These are phyloP conservation scores for Toxonevra muliebris DNA, from an alignment of 2,888 invertebrate genomes.

Conservation along the genomic window DNA sequence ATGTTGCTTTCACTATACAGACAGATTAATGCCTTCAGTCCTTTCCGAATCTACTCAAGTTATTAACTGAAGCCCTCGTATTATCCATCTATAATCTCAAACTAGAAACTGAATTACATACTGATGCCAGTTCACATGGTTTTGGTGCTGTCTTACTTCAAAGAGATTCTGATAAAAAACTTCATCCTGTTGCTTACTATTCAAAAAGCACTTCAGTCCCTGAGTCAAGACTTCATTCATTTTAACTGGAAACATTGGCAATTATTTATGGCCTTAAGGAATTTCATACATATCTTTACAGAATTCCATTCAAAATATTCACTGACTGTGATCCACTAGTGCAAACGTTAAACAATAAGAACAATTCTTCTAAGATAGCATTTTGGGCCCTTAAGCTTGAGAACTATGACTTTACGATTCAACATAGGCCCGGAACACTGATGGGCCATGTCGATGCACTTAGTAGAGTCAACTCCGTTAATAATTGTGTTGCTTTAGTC, in stretches of 20 bases:
- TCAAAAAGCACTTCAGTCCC: conserved; percentile 10
- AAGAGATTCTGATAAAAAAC: too few species aligned
- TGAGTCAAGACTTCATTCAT: conserved; percentile 20
- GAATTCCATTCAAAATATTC: conserved; percentile 15
- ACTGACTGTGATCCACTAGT: neutral
- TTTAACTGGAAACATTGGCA: conserved; percentile 20
- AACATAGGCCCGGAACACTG: neutral
- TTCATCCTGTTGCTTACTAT: conserved; percentile 19
- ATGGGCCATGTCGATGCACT: conserved; percentile 16
- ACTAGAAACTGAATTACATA: conserved; percentile 22
- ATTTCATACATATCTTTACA: too few species aligned
- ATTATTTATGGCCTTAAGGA: conserved; percentile 13
- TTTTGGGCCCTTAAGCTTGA: neutral
- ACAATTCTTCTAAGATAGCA: neutral
- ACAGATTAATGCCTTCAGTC: neutral
- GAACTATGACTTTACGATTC: neutral
- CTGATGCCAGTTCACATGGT: conserved; percentile 17
- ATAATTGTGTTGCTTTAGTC: neutral
- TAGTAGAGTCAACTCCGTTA: conserved; percentile 3
- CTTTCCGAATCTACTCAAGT: conserved; percentile 3
- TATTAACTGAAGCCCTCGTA: neutral
- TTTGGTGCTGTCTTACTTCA: conserved; percentile 13
- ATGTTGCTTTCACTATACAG: conserved; percentile 5
- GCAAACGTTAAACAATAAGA: too few species aligned
- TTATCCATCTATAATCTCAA: conserved; percentile 14